These are phyloP conservation scores for Campoplex capitator DNA, from an alignment of 2,888 invertebrate genomes.

Conservation along the genomic window DNA sequence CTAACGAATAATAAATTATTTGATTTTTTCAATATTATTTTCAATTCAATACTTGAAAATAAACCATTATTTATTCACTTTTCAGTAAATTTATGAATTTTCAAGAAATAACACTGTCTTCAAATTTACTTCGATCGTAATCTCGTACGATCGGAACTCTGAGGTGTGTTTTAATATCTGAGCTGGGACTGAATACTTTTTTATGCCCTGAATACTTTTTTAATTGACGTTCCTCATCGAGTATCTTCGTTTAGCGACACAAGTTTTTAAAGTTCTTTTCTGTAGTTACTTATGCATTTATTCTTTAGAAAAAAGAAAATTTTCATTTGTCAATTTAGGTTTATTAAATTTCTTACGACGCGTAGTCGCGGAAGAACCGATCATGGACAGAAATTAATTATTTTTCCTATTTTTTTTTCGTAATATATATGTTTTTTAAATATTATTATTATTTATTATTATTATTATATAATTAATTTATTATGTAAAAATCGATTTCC, in stretches of 20 bases:
- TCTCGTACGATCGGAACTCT: not conserved
- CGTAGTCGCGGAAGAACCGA: not conserved
- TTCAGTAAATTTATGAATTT: not conserved
- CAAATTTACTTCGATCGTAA: not conserved
- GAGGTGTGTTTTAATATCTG: not conserved
- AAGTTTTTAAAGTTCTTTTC: not conserved
- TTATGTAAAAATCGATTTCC: not conserved
- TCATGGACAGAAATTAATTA: too few relatives aligned
- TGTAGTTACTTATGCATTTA: not conserved
- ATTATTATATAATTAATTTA: too few relatives aligned
- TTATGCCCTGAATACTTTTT: not conserved
- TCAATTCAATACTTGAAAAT: not conserved
- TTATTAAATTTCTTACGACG: not conserved
- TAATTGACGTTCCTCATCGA: conserved; percentile 5
- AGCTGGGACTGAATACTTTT: not conserved
- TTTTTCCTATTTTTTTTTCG: not conserved
- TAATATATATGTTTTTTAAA: not conserved
- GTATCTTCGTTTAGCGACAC: not conserved
- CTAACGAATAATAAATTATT: not conserved
- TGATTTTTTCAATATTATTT: not conserved
- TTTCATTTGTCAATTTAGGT: not conserved
- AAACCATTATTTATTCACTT: not conserved
- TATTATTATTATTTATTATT: too few relatives aligned
- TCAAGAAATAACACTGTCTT: not conserved
- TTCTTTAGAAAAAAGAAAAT: not conserved